These are phyloP conservation scores for Morpho achilles DNA, from an alignment of 2,888 invertebrate genomes.

Conservation along the genomic window DNA sequence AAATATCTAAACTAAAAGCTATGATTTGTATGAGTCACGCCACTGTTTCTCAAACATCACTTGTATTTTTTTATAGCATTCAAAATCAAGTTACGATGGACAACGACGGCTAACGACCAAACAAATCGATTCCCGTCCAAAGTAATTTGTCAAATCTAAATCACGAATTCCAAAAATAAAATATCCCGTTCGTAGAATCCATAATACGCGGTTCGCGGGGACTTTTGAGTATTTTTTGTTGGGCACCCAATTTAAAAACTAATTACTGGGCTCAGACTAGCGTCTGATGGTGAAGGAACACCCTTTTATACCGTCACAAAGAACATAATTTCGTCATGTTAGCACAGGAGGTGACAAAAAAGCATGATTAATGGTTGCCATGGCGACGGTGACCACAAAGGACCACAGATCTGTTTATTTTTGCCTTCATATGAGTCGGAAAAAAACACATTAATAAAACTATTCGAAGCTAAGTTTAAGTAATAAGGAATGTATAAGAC, in stretches of 20 bases:
- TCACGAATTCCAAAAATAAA: conserved; percentile 57
- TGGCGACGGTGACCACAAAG: conserved; percentile 50
- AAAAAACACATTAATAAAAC: neutral
- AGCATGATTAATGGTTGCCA: conserved; percentile 69
- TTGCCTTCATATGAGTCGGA: conserved; percentile 27
- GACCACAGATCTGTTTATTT: conserved; percentile 38
- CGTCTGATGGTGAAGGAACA: conserved; percentile 59
- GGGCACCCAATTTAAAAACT: conserved; percentile 74
- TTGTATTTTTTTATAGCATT: conserved; percentile 15
- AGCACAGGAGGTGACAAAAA: conserved; percentile 70
- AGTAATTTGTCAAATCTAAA: conserved; percentile 73
- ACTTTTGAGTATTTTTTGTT: conserved; percentile 53
- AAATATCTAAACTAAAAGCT: too few species aligned
- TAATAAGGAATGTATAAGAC: neutral
- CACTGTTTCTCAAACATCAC: neutral
- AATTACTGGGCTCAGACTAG: conserved; percentile 70
- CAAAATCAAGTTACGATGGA: conserved; percentile 23
- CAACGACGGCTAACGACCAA: conserved; percentile 26
- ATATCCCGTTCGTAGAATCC: conserved; percentile 50
- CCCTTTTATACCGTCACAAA: conserved; percentile 60
- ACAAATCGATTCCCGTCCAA: conserved; percentile 36
- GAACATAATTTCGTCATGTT: conserved; percentile 73
- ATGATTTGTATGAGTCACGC: too few species aligned
- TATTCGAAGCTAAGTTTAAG: conserved; percentile 3
- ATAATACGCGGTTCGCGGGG: conserved; percentile 57